Evolutionary conservation across 2,797 vertebrate species (phyloP).

Genomic region (Falco cherrug): DNA sequence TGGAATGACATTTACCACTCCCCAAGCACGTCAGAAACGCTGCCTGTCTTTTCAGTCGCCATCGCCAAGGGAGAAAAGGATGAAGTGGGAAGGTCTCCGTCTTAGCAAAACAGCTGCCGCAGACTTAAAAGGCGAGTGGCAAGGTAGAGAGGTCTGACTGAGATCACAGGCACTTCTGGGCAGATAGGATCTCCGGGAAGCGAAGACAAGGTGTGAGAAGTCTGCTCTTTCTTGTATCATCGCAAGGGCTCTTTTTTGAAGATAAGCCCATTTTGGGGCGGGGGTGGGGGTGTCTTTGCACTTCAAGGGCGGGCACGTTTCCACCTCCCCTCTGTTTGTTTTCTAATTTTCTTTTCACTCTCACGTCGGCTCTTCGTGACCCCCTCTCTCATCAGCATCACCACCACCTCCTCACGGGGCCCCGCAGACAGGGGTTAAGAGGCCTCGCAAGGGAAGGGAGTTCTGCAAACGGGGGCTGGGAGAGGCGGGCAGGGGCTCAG

Average conservation of each 20-base stretch:
- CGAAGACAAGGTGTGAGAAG: conserved; percentile 70
- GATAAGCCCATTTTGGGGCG: conserved; percentile 31
- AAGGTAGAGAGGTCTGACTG: conserved; percentile 59
- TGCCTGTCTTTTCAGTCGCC: neutral
- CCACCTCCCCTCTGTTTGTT: conserved; percentile 62
- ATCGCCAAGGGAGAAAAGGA: neutral
- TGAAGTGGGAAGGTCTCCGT: conserved; percentile 41
- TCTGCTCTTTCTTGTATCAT: conserved; percentile 64
- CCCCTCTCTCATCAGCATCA: conserved; percentile 62
- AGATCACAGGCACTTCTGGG: conserved; percentile 66
- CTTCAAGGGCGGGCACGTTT: conserved; percentile 53
- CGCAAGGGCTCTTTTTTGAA: conserved; percentile 56
- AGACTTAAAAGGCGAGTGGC: conserved; percentile 65
- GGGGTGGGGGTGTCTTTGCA: conserved; percentile 15
- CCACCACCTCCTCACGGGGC: conserved; percentile 9
- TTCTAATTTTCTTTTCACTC: conserved; percentile 56
- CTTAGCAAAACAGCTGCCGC: conserved; percentile 53
- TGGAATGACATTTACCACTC: conserved; percentile 7
- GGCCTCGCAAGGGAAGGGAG: neutral
- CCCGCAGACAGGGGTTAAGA: conserved; percentile 44
- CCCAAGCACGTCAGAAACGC: neutral
- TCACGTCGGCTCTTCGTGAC: conserved; percentile 20
- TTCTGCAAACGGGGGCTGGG: neutral
- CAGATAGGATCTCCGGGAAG: conserved; percentile 69
- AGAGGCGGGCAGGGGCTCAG: neutral